Percentiles rank a stretch among this genome's conserved stretches.
Evolutionary conservation across 1,140 invertebrate species (phyloP).

Genomic region (Platyscapa corneri): DNA sequence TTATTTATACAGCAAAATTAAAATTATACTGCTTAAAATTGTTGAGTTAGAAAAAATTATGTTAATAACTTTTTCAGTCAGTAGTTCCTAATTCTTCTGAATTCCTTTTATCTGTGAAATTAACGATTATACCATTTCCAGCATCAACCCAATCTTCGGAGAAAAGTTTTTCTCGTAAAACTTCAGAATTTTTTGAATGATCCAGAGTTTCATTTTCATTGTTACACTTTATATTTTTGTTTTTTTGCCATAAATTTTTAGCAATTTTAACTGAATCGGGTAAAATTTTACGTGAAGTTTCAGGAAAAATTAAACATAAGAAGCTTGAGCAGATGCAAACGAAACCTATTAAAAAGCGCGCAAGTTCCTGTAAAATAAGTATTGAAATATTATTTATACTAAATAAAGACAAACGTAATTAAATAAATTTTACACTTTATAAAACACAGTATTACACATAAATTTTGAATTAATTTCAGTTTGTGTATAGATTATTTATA

Average conservation of each 20-base stretch:
- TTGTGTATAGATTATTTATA: neutral
- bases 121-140: conserved; percentile 68
- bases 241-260: conserved; percentile 64
- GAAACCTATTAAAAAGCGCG: conserved; percentile 51
- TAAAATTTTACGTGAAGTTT: conserved; percentile 78
- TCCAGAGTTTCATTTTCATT: conserved; percentile 38
- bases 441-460: too few relatives aligned
- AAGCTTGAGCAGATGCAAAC: conserved; percentile 75
- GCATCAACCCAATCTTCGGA: conserved; percentile 68
- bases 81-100: conserved; percentile 3
- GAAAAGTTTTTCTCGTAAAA: conserved; percentile 66
- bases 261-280: conserved; percentile 82
- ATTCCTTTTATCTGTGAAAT: conserved; percentile 65
- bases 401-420: neutral
- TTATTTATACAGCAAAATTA: neutral
- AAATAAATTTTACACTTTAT: neutral
- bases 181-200: conserved; percentile 55
- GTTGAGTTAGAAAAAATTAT: neutral
- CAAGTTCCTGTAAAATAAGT: conserved; percentile 35
- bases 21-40: neutral
- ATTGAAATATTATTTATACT: conserved; percentile 21
- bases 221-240: conserved; percentile 50
- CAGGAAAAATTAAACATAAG: conserved; percentile 79
- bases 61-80: neutral
- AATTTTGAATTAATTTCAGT: neutral